These are phyloP conservation scores for Poeciliopsis infans DNA, from an alignment of 2,797 vertebrate genomes.

Conservation along the genomic window DNA sequence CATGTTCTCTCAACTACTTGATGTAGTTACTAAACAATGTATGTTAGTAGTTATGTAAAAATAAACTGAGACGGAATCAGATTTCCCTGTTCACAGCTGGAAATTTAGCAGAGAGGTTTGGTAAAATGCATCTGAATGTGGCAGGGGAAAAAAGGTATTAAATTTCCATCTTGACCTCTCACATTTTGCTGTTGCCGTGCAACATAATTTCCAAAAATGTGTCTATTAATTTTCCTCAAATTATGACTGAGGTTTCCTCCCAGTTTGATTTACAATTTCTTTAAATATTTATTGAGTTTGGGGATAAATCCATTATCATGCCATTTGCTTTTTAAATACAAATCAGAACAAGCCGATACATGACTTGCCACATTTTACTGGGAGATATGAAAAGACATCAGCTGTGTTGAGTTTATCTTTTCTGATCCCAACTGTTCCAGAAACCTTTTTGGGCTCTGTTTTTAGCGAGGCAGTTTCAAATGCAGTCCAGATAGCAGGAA, in stretches of 20 bases:
- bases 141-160: background rate
- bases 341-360: background rate
- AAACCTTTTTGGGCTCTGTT: background rate
- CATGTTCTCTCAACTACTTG: background rate
- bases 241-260: background rate
- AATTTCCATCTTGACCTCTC: background rate
- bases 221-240: background rate
- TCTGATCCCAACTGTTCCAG: background rate
- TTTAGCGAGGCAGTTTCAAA: background rate
- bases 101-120: background rate
- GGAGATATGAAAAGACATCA: background rate
- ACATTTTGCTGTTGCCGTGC: background rate
- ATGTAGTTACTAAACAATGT: background rate
- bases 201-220: background rate
- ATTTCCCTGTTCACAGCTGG: background rate
- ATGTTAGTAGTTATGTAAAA: background rate
- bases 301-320: background rate
- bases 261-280: background rate
- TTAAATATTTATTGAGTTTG: no score
- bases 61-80: background rate
- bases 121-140: background rate
- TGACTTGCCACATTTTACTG: background rate
- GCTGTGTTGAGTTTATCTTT: background rate
- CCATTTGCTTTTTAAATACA: background rate
- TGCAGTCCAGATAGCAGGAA: background rate